Evolutionary conservation across 2,888 invertebrate genomes (phyloP).

Genomic region (Cheilosia impressa): DNA sequence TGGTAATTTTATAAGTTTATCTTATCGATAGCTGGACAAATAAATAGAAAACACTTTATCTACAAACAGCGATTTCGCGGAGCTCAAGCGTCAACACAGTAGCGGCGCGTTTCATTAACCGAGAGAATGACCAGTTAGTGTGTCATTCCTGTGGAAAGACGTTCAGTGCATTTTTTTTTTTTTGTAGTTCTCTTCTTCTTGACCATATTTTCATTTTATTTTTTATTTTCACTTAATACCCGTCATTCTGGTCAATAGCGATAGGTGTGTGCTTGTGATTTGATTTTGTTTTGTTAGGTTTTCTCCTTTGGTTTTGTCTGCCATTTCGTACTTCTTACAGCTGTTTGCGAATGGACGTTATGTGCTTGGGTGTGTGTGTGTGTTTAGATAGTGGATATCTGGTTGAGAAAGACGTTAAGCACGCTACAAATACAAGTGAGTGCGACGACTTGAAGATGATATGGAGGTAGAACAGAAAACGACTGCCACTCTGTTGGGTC

Average conservation of each 20-base stretch:
- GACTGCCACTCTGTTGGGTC: background rate
- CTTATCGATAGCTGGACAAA: constrained; percentile 40
- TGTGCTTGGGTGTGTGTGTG: background rate
- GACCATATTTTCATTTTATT: constrained; percentile 51
- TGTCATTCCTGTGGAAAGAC: constrained; percentile 61
- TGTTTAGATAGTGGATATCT: constrained; percentile 8
- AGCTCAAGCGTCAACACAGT: constrained; percentile 10
- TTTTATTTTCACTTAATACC: constrained; percentile 61
- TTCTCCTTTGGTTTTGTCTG: constrained; percentile 10
- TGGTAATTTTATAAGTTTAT: constrained; percentile 13
- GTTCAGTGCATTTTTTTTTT: constrained; percentile 45
- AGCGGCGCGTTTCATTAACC: constrained; percentile 33
- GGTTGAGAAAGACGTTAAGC: constrained; percentile 15
- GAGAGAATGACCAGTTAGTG: constrained; percentile 54
- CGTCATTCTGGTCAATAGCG: constrained; percentile 58
- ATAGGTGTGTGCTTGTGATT: constrained; percentile 12
- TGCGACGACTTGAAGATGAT: constrained; percentile 1
- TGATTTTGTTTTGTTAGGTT: constrained; percentile 27
- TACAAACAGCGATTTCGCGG: constrained; percentile 40
- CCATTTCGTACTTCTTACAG: background rate
- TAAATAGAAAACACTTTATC: constrained; percentile 22
- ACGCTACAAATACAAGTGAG: background rate
- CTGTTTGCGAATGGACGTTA: background rate
- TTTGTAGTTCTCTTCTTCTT: constrained; percentile 25
- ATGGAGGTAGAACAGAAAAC: background rate